These are phyloP conservation scores for Telenomus remus DNA, from an alignment of 1,140 invertebrate genomes.

Conservation along the genomic window DNA sequence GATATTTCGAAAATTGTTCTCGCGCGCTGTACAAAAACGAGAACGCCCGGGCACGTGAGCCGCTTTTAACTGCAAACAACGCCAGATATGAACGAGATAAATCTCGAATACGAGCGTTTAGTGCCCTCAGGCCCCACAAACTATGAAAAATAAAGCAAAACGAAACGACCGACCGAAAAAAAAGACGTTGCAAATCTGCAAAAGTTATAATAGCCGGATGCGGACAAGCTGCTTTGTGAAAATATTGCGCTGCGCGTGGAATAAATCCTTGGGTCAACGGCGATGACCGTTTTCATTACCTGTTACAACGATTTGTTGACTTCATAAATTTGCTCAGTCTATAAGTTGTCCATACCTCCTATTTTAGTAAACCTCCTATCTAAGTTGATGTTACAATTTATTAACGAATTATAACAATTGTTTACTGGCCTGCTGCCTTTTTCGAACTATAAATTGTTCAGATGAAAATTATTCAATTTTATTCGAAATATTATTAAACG, in stretches of 20 bases:
- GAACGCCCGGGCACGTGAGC: conserved; percentile 63
- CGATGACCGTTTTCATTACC: conserved; percentile 32
- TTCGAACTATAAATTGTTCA: no score
- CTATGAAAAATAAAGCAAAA: conserved; percentile 20
- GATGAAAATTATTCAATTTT: no score
- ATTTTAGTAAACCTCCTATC: no score
- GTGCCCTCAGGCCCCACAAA: conserved; percentile 57
- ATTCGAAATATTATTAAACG: no score
- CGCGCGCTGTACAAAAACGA: conserved; percentile 40
- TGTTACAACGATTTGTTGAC: conserved; percentile 11
- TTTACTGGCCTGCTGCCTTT: no score
- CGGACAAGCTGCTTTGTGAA: conserved; percentile 53
- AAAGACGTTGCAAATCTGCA: conserved; percentile 54
- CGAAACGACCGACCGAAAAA: conserved; percentile 35
- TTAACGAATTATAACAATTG: no score
- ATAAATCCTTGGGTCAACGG: conserved; percentile 38
- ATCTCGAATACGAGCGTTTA: conserved; percentile 68
- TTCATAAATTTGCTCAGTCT: conserved; percentile 1
- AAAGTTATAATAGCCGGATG: conserved; percentile 57
- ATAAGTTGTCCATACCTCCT: conserved; percentile 1
- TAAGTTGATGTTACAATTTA: no score
- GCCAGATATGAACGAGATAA: conserved; percentile 71
- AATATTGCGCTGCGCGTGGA: conserved; percentile 45
- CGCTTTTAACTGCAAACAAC: conserved; percentile 63
- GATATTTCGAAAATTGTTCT: conserved; percentile 67